Conservation (phyloP, 1,140 invertebrate genomes). For the Cyrtorhinus lividipennis region DNA sequence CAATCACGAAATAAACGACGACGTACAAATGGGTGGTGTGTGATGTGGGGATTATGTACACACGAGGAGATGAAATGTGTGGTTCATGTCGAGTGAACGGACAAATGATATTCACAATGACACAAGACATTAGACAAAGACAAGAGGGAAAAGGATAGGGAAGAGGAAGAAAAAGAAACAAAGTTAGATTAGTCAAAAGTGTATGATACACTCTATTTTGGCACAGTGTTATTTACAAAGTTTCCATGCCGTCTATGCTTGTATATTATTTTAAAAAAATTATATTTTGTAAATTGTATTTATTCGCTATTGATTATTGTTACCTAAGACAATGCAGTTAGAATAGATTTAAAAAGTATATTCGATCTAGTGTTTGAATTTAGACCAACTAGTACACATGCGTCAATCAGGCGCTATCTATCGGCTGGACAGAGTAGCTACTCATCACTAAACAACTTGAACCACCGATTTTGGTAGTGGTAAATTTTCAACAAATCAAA, state of each 20-base stretch:
- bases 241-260: not conserved
- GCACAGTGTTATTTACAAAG: constrained; percentile 5
- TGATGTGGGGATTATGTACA: not conserved
- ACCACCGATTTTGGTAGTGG: too few species aligned
- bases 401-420: too few species aligned
- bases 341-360: too few species aligned
- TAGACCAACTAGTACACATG: too few species aligned
- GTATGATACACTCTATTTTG: not conserved
- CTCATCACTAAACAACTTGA: too few species aligned
- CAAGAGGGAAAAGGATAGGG: not conserved
- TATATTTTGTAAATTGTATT: too few species aligned
- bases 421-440: too few species aligned
- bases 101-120: not conserved
- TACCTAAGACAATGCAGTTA: too few species aligned
- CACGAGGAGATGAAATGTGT: not conserved
- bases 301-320: too few species aligned
- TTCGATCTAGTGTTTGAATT: too few species aligned
- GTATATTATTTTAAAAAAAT: not conserved
- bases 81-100: not conserved
- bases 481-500: too few species aligned
- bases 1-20: not conserved
- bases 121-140: constrained; percentile 5
- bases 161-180: not conserved
- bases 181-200: not conserved
- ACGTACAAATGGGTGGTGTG: not conserved